phyloP scores from a whole-genome alignment of 2,113 vertebrate genomes.

The Ciconia boyciana region DNA sequence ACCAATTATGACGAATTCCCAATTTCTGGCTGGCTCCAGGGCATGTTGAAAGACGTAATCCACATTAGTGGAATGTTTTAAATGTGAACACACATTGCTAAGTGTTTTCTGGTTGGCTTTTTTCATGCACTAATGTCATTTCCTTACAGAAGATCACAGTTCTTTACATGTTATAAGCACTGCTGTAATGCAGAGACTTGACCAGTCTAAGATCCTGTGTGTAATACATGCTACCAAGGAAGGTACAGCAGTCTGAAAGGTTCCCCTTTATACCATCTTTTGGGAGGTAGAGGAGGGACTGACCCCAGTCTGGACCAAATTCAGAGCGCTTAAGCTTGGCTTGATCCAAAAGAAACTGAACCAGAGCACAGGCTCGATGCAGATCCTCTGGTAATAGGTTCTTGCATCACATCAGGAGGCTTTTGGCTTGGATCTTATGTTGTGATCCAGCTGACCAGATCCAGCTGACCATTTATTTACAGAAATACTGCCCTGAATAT shows the following conservation, averaged over 20 bases:
- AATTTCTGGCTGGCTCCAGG: background rate
- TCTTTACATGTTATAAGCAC: background rate
- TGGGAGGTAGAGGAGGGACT: background rate
- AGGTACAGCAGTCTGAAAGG: background rate
- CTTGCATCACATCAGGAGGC: background rate
- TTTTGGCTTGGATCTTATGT: background rate
- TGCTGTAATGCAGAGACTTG: background rate
- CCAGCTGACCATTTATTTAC: background rate
- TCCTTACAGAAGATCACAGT: background rate
- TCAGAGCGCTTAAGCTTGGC: background rate
- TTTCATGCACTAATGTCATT: background rate
- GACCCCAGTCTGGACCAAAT: background rate
- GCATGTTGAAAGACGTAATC: background rate
- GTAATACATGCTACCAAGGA: background rate
- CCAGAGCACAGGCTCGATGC: background rate
- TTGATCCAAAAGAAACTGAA: background rate
- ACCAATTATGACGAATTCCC: background rate
- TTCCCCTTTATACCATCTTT: background rate
- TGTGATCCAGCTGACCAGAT: background rate
- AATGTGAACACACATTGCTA: background rate
- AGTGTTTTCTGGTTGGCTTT: background rate
- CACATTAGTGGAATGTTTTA: background rate
- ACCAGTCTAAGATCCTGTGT: background rate
- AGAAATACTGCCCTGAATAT: background rate
- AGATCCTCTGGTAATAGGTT: background rate